Evolutionary conservation across 2,113 vertebrate species (phyloP).

Genomic region (Spermophilus dauricus): DNA sequence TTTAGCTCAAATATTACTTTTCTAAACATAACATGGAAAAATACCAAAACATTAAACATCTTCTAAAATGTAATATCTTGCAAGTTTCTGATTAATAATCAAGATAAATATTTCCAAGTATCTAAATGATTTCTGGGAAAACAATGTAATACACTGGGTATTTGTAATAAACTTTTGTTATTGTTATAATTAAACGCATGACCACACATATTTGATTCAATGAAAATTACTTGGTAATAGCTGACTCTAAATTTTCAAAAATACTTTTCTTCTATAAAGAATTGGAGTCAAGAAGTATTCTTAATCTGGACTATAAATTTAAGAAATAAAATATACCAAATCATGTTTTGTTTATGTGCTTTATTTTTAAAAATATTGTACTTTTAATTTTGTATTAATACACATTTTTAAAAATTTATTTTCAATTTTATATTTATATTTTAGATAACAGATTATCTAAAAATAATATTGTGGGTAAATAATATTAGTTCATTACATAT

Average conservation of each 20-base stretch:
- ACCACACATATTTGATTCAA: background rate
- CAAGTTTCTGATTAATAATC: background rate
- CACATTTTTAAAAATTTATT: background rate
- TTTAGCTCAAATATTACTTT: slow-evolving; percentile 31
- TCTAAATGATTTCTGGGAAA: background rate
- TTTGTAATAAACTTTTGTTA: background rate
- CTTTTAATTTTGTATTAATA: background rate
- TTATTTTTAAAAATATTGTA: background rate
- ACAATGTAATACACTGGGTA: background rate
- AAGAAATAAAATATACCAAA: slow-evolving; percentile 23
- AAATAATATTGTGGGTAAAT: background rate
- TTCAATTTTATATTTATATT: background rate
- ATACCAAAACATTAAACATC: slow-evolving; percentile 22
- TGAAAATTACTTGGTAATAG: background rate
- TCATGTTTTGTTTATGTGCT: background rate
- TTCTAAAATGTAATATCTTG: background rate
- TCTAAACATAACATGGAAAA: slow-evolving; percentile 1
- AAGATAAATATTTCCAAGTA: background rate
- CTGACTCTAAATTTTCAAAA: background rate
- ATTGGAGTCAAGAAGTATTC: background rate
- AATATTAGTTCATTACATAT: background rate
- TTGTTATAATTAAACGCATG: background rate
- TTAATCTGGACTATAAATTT: background rate
- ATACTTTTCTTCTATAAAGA: background rate
- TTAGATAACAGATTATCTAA: background rate